A percentile compares a stretch with the other conserved stretches of the same genome.
Conservation (phyloP, 2,113 vertebrate species). For the Sturnira hondurensis region DNA sequence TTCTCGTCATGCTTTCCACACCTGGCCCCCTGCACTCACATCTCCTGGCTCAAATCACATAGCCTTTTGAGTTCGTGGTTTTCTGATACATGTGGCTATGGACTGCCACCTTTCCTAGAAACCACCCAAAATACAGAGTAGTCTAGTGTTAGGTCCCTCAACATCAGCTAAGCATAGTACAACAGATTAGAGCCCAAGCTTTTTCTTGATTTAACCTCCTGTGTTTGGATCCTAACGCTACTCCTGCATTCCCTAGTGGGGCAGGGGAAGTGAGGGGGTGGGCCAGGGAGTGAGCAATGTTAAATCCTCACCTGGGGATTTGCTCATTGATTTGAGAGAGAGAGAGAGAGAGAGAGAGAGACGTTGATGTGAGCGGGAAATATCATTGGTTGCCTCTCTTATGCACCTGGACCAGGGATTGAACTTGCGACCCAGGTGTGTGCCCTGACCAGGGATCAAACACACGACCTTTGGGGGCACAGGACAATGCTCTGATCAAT, state of each 20-base stretch:
- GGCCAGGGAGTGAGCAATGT: background rate
- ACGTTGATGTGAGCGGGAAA: no score
- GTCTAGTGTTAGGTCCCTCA: background rate
- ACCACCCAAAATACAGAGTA: background rate
- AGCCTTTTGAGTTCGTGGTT: background rate
- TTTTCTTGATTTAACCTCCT: background rate
- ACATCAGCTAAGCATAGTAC: background rate
- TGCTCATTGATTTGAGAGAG: no score
- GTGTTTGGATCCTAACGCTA: background rate
- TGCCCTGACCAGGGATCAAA: no score
- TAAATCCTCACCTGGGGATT: background rate
- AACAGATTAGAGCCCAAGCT: background rate
- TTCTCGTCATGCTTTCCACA: background rate
- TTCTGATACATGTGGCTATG: background rate
- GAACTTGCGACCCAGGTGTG: no score
- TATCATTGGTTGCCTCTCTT: no score
- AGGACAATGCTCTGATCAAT: no score
- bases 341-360: no score
- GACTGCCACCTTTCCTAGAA: background rate
- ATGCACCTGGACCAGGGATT: no score
- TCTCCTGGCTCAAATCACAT: background rate
- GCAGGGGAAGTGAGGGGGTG: accelerated
- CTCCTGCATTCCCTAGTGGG: background rate
- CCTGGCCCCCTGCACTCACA: background rate
- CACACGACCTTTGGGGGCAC: no score